Evolutionary conservation across 2,113 vertebrate species (phyloP).

Genomic region (Xenus cinereus): DNA sequence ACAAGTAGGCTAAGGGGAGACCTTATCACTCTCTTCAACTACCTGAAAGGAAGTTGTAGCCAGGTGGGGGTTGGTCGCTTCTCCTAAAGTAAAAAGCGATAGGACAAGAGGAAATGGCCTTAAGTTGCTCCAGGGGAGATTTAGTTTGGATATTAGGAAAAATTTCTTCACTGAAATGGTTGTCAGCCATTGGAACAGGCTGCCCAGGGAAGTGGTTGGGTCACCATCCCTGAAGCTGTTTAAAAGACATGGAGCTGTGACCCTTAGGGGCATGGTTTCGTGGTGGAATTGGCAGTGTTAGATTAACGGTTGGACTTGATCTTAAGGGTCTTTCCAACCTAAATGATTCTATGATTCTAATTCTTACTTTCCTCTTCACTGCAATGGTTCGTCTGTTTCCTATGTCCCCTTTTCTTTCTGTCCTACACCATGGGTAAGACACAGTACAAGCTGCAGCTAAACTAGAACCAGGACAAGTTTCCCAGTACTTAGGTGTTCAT

Average conservation of each 20-base stretch:
- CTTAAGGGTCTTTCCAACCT: neutral
- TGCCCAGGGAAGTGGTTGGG: neutral
- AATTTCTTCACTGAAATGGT: neutral
- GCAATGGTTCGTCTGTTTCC: neutral
- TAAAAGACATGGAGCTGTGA: neutral
- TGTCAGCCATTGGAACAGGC: neutral
- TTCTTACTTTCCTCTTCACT: neutral
- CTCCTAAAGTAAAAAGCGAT: neutral
- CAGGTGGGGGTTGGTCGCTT: fast-evolving
- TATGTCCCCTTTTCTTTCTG: neutral
- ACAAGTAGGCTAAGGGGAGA: neutral
- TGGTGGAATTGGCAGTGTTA: neutral
- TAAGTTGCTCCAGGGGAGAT: neutral
- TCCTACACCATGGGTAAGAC: neutral
- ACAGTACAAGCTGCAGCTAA: neutral
- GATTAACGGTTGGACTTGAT: neutral
- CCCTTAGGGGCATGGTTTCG: neutral
- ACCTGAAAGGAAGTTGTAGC: neutral
- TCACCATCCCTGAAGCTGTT: neutral
- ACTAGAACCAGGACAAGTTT: neutral
- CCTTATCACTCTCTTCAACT: neutral
- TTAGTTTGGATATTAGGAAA: neutral
- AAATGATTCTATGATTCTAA: neutral
- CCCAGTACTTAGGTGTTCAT: neutral
- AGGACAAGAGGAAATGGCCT: neutral